Base-by-base conservation (phyloP, 2,797 vertebrate genomes). In the Liasis olivaceus region DNA sequence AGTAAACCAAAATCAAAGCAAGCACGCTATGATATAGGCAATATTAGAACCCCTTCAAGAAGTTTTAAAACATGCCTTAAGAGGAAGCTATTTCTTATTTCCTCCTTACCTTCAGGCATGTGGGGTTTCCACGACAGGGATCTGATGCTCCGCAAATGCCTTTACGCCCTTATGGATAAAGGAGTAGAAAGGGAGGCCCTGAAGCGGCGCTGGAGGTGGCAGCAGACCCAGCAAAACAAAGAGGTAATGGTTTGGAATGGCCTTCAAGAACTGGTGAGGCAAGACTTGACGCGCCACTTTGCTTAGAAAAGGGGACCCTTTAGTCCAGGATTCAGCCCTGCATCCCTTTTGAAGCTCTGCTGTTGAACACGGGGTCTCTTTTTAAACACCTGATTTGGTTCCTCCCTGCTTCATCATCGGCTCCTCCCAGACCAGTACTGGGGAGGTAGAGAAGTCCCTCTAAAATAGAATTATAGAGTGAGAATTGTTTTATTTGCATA, bases 121-220 rank as follows among this genome's bases (percentile, higher is more conserved):
- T 99, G 99, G 99, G 99, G 99, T 20, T 99, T 99, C 96, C 99
- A 99, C 0, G 99, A 99, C 90, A 96, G 99, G 24, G 99, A 99
- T 94, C 97, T 99, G 92, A 98, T 99, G 98, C 98, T 99, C 1
- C 97, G 99, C 8, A 99, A 99, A 94, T 98, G 99, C 22, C 97
- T 99, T 87, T 98, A 99, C 2, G 97, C 98, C 0, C 96, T 99
- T 94, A 99, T 99, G 99, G 99, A 99, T 69, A 98, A 98, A 85
- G 99, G 99, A 0, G 87, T 87, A 2, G 99, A 99, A 96, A 98
- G 98, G 93, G 99, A 99, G 28, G 99, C 99, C 0, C 96, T 99
- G 95, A 98, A 97, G 96, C 96, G 99, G 58, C 96, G 99, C 69
- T 99, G 99, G 99, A 98, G 99, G 92, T 99, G 99, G 98, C 99